A percentile compares a stretch with the other conserved stretches of the same genome.
phyloP scores from a whole-genome alignment of 2,888 invertebrate genomes.

The Hymenopus coronatus region DNA sequence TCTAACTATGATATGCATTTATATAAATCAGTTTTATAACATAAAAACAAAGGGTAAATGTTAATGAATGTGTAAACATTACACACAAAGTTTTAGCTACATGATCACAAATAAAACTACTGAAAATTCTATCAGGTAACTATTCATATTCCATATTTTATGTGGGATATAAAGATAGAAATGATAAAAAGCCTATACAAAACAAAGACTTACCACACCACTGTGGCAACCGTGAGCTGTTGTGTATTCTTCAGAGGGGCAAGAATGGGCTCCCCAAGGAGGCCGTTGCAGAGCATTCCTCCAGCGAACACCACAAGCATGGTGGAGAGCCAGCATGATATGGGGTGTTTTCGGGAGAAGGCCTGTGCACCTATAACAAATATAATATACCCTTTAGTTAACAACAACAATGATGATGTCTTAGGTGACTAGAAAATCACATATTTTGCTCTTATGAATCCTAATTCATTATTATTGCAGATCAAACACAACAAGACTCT shows the following conservation, averaged over 20 bases:
- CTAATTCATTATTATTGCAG: too few species aligned
- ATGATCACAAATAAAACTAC: too few species aligned
- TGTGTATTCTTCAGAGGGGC: slow-evolving; percentile 95
- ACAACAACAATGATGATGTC: too few species aligned
- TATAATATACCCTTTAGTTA: not conserved
- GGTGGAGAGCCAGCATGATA: slow-evolving; percentile 96
- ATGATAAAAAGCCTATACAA: not conserved
- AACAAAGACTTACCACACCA: slow-evolving; percentile 73
- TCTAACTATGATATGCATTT: too few species aligned
- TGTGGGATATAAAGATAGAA: not conserved
- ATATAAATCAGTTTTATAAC: too few species aligned
- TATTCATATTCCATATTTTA: not conserved
- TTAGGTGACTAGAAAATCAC: too few species aligned
- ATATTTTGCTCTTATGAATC: too few species aligned
- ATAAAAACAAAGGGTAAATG: too few species aligned
- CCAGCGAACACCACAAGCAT: slow-evolving; percentile 98
- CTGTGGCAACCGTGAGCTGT: slow-evolving; percentile 85
- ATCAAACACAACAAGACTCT: too few species aligned
- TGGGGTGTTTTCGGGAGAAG: slow-evolving; percentile 95
- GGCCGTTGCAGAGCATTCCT: slow-evolving; percentile 90
- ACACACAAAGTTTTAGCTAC: too few species aligned
- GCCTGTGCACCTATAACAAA: slow-evolving; percentile 69
- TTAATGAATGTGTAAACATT: too few species aligned
- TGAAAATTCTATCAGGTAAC: too few species aligned
- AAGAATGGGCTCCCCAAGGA: slow-evolving; percentile 93